Conservation (phyloP, 2,113 vertebrate species). For the Otocyon megalotis region DNA sequence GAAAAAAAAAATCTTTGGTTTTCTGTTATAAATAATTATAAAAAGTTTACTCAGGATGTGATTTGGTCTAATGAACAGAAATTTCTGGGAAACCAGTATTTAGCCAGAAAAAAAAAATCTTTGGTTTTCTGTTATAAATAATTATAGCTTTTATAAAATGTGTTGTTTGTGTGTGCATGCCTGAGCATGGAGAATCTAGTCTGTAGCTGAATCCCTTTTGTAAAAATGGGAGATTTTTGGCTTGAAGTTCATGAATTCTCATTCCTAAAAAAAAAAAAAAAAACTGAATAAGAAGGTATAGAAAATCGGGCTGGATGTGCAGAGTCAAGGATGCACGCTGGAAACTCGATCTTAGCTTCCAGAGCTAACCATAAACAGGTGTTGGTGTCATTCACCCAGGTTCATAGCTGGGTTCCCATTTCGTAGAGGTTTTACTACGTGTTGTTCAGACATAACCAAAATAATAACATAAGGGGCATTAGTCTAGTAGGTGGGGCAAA, state of each 20-base stretch:
- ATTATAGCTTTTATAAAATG: background rate
- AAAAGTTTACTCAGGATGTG: background rate
- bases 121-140: background rate
- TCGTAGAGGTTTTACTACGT: background rate
- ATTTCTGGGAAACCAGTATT: background rate
- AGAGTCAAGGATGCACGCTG: background rate
- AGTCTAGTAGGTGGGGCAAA: rapidly evolving
- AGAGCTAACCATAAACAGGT: rapidly evolving
- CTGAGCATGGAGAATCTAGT: background rate
- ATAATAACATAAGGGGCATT: background rate
- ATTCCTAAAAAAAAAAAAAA: background rate
- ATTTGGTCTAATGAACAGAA: background rate
- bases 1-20: background rate
- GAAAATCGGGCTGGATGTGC: background rate
- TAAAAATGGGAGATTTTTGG: background rate
- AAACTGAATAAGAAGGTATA: background rate
- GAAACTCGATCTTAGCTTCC: background rate
- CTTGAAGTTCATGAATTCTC: background rate
- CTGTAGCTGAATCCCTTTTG: background rate
- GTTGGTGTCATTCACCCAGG: background rate
- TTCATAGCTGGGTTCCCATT: background rate
- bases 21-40: background rate
- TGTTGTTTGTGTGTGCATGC: background rate
- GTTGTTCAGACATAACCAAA: background rate
- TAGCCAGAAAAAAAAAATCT: background rate